phyloP scores from a whole-genome alignment of 2,888 invertebrate species.

The Pycnomerus fuliginosus region DNA sequence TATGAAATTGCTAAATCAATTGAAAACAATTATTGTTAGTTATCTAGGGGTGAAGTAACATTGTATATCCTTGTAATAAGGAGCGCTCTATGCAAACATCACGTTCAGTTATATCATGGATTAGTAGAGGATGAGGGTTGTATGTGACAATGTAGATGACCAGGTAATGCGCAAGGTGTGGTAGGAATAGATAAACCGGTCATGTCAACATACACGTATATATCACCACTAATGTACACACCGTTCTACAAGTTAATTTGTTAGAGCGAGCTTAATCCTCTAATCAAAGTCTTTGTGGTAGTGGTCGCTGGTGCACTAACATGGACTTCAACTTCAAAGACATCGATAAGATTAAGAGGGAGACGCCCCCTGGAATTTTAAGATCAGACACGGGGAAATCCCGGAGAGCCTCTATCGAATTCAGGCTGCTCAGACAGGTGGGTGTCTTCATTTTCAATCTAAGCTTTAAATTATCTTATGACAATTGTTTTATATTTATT shows the following conservation, averaged over 20 bases:
- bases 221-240: slow-evolving; percentile 20
- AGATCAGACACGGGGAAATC: slow-evolving; percentile 47
- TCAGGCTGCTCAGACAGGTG: slow-evolving; percentile 42
- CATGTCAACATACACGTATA: slow-evolving; percentile 30
- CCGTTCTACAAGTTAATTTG: slow-evolving; percentile 17
- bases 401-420: slow-evolving; percentile 42
- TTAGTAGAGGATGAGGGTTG: slow-evolving; percentile 20
- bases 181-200: slow-evolving; percentile 36
- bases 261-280: slow-evolving; percentile 1
- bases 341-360: slow-evolving; percentile 27
- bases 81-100: slow-evolving; percentile 12
- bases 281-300: slow-evolving; percentile 12
- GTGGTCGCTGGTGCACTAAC: slow-evolving; percentile 20
- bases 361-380: slow-evolving; percentile 49
- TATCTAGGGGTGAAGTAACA: too few relatives aligned
- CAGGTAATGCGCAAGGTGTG: slow-evolving; percentile 35
- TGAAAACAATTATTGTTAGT: too few relatives aligned
- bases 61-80: too few relatives aligned
- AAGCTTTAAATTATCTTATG: too few relatives aligned
- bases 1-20: too few relatives aligned
- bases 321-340: slow-evolving; percentile 22
- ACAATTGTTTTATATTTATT: too few relatives aligned
- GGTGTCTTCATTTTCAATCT: too few relatives aligned
- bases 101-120: too few relatives aligned
- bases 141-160: slow-evolving; percentile 25